Conservation (phyloP, 2,797 vertebrate species). For the Astyanax mexicanus region DNA sequence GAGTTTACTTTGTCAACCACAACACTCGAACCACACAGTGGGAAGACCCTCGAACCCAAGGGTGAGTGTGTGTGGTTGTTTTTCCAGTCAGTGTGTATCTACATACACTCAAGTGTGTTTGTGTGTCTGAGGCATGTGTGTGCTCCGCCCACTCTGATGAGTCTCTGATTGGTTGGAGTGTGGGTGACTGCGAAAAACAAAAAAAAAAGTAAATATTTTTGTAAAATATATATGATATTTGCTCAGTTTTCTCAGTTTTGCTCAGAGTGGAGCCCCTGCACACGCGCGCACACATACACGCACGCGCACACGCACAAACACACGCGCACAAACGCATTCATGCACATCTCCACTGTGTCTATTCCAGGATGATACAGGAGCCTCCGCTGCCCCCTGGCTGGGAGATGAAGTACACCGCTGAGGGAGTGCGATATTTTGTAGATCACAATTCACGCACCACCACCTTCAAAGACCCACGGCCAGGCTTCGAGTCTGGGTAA, state of each 20-base stretch:
- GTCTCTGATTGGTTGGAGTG: not conserved
- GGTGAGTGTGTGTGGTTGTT: conserved; percentile 77
- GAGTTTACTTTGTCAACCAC: conserved; percentile 98
- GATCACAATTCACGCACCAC: conserved; percentile 97
- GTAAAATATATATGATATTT: too few species aligned
- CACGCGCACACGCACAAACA: conserved; percentile 16
- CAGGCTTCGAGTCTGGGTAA: conserved; percentile 96
- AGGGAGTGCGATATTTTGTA: conserved; percentile 97
- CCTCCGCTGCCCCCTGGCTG: conserved; percentile 94
- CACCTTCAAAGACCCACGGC: conserved; percentile 97
- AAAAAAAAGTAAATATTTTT: too few species aligned
- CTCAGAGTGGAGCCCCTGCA: too few species aligned
- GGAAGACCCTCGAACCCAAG: conserved; percentile 97
- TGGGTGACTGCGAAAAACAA: too few species aligned
- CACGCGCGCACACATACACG: too few species aligned
- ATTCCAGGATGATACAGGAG: conserved; percentile 95
- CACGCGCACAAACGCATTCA: not conserved
- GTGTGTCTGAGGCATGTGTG: conserved; percentile 1
- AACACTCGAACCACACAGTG: conserved; percentile 97
- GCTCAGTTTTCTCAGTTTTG: too few species aligned
- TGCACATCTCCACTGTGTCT: conserved; percentile 20
- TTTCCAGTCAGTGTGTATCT: conserved; percentile 9
- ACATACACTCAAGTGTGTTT: not conserved
- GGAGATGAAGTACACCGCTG: conserved; percentile 98
- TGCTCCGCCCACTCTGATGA: not conserved